Base-by-base conservation (phyloP, 2,888 invertebrate species). In the Blera fallax region DNA sequence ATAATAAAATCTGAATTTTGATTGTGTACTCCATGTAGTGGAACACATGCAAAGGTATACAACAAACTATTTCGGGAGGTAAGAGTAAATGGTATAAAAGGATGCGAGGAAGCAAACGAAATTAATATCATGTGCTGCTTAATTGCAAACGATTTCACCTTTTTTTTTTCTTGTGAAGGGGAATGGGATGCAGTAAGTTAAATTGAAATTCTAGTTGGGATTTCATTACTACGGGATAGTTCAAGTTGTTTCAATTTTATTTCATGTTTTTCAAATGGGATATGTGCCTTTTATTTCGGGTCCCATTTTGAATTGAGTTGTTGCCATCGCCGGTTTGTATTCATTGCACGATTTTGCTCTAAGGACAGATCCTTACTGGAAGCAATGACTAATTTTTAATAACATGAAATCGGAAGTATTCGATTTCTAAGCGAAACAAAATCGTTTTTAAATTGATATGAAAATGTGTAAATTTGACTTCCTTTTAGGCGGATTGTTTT, bases 1-100 rank as follows among this genome's bases (percentile, higher is more conserved):
- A 58, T 40, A 81, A 77, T 85, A 85, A 85, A 85, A 85, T 85
- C 76, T 85, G 81, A 81, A 81, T 85, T 85, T 85, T 85, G 85
- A 85, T 85, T 85, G 85, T 81, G 67, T 79, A 73, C 74, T 81
- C 54, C 52, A 54, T 77, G 69, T 52, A 58, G 52, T 16, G 18
- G 14, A 64, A 64, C 54, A 50, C n/a, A 58, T 32, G 72, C 3
- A 37, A 65, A 72, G 52, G 82, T 77, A 60, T 60, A 0, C 60
- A 54, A 56, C 37, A 43, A 64, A 48, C 67, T 56, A 70, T 45
- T 48, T 37, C 16, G 40, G 67, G 72, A 67, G 67, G 67, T 76
- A 81, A 72, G 65, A 45, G 79, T 50, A 84, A 64, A 65, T 40
- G 37, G n/a, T 40, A 37, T n/a, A 43, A 50, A 78, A 50, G 58